These are phyloP conservation scores for Clarias fuscus DNA, from an alignment of 2,797 vertebrate genomes.

Conservation along the genomic window DNA sequence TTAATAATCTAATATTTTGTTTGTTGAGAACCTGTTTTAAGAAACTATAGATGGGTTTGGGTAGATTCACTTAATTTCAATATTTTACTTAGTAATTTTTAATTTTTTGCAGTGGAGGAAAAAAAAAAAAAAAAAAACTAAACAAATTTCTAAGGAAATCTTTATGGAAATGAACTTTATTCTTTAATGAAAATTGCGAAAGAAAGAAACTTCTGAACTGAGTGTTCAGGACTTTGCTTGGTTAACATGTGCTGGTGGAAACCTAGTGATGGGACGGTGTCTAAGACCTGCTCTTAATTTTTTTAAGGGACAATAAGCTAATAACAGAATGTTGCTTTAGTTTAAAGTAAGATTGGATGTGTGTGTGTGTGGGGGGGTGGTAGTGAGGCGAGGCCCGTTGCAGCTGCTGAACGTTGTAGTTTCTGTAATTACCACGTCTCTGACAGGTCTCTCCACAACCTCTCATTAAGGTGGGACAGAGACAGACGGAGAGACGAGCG, in stretches of 20 bases:
- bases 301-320: too few species aligned
- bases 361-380: conserved; percentile 18
- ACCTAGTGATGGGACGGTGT: not conserved
- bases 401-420: conserved; percentile 64
- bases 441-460: conserved; percentile 68
- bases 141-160: not conserved
- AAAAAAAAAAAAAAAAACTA: not conserved
- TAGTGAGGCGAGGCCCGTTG: conserved; percentile 46
- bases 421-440: conserved; percentile 71
- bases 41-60: too few species aligned
- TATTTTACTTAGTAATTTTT: too few species aligned
- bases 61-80: too few species aligned
- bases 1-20: too few species aligned
- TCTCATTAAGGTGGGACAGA: conserved; percentile 62
- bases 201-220: not conserved
- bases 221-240: not conserved
- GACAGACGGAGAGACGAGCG: conserved; percentile 46
- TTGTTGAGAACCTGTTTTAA: too few species aligned
- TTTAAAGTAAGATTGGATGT: not conserved
- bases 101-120: not conserved
- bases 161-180: not conserved
- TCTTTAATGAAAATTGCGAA: not conserved
- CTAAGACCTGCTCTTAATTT: not conserved
- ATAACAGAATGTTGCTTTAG: not conserved
- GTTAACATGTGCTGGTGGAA: not conserved